Base-by-base conservation (phyloP, 1,140 invertebrate genomes). In the Cydia amplana region DNA sequence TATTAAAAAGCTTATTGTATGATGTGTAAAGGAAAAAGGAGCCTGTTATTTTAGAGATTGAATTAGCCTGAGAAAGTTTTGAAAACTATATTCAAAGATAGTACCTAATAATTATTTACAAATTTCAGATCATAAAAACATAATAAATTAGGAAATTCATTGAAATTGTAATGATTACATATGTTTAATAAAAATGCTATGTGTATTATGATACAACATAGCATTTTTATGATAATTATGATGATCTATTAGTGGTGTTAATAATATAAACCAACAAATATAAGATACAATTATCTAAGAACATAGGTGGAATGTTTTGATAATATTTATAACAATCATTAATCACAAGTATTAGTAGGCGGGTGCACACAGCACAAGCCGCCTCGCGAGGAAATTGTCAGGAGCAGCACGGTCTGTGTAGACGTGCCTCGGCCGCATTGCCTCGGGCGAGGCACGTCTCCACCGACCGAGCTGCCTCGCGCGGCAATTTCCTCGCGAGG, bases 41-140 rank as follows among this genome's bases (percentile, higher is more conserved):
- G 16, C 10, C 0, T 16, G 32, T 51, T 23, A 23, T 60, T 60
- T 20, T 70, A 70, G 28, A 32, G 36, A 32, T 23, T 23, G 55
- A 60, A 23, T 10, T 60, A 60, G 55, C 20, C 7, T 23, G 1
- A 7, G 20, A 60, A 20, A 60, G 55, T 60, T 60, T 60, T 23
- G 55, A 60, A 23, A 60, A 23, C 18, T 60, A 60, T 60, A 60
- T 60, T 60, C 18, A 60, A 60, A 60, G 5, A 20, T 60, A 23
- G 55, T 60, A n/a, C n/a, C n/a, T n/a, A 23, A 23, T 23, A 23
- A 60, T n/a, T 60, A 60, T 60, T 60, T 60, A 60, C 55, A 60
- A 60, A 23, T 23, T 23, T 60, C 16, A 70, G 18, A 28, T 32
- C 25, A 46, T 14, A 49, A 46, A 9, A 60, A 20, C 10, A 23